phyloP scores from a whole-genome alignment of 2,113 vertebrate species.

The Cavia aperea region DNA sequence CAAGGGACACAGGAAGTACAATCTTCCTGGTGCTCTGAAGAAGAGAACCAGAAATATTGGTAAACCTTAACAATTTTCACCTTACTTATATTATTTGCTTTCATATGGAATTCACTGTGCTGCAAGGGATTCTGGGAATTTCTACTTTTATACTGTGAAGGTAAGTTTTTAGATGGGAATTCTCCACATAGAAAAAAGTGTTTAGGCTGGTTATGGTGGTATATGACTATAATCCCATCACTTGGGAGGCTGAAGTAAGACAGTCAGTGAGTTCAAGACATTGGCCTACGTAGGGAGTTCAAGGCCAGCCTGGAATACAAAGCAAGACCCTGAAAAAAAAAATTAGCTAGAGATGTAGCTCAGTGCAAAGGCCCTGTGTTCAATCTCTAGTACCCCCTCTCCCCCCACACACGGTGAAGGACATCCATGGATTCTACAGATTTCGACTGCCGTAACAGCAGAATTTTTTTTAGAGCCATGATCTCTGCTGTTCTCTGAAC shows the following conservation, averaged over 20 bases:
- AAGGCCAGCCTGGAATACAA: not conserved
- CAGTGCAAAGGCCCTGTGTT: not conserved
- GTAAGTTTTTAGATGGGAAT: slow-evolving; percentile 17
- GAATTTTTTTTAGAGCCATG: not conserved
- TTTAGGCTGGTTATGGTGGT: not conserved
- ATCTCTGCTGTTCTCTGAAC: not conserved
- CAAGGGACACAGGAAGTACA: not conserved
- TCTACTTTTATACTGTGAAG: not conserved
- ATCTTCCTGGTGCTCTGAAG: slow-evolving; percentile 17
- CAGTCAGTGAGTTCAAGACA: not conserved
- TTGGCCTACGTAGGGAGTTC: not conserved
- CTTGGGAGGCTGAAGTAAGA: not conserved
- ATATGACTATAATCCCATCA: not conserved
- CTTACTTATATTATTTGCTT: not conserved
- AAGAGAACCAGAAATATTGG: slow-evolving; percentile 35
- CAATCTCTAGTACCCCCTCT: not conserved
- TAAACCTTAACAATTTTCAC: slow-evolving; percentile 12
- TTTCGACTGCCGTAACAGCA: not conserved
- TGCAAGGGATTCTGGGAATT: not conserved
- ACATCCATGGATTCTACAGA: not conserved
- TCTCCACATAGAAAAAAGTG: slow-evolving; percentile 2
- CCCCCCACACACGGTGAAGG: not conserved
- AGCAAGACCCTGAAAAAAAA: not conserved
- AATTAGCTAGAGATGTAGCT: not conserved
- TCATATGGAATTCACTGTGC: not conserved